Evolutionary conservation across 2,888 invertebrate genomes (phyloP).

Genomic region (Microctonus brassicae): DNA sequence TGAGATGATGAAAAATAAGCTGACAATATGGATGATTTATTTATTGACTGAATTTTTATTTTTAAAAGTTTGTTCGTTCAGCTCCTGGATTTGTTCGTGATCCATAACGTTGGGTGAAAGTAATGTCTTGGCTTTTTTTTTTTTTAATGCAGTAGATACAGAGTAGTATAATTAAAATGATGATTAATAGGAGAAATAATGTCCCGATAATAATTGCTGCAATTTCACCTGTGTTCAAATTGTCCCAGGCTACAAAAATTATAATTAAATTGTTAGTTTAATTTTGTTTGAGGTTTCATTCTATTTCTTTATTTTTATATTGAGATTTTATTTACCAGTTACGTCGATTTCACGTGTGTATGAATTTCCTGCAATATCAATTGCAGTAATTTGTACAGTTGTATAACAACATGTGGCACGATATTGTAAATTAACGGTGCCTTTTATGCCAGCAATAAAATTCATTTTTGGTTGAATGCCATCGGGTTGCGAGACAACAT

Average conservation of each 20-base stretch:
- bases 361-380: constrained; percentile 79
- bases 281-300: neutral
- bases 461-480: constrained; percentile 76
- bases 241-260: constrained; percentile 67
- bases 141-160: constrained; percentile 76
- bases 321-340: constrained; percentile 69
- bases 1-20: too few species aligned
- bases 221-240: constrained; percentile 73
- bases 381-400: constrained; percentile 77
- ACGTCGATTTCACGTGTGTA: constrained; percentile 76
- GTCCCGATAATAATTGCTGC: constrained; percentile 80
- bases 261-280: constrained; percentile 70
- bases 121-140: constrained; percentile 75
- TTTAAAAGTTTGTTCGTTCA: constrained; percentile 47
- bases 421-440: constrained; percentile 77
- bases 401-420: constrained; percentile 82
- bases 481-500: constrained; percentile 60
- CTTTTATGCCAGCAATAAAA: constrained; percentile 78
- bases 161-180: constrained; percentile 73
- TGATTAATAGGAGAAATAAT: constrained; percentile 75
- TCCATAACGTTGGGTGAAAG: constrained; percentile 68
- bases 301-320: constrained; percentile 51
- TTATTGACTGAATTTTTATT: neutral
- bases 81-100: constrained; percentile 57
- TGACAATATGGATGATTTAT: too few species aligned